A percentile compares a stretch with the other conserved stretches of the same genome.
phyloP scores from a whole-genome alignment of 1,140 invertebrate species.

The Pectinophora gossypiella region DNA sequence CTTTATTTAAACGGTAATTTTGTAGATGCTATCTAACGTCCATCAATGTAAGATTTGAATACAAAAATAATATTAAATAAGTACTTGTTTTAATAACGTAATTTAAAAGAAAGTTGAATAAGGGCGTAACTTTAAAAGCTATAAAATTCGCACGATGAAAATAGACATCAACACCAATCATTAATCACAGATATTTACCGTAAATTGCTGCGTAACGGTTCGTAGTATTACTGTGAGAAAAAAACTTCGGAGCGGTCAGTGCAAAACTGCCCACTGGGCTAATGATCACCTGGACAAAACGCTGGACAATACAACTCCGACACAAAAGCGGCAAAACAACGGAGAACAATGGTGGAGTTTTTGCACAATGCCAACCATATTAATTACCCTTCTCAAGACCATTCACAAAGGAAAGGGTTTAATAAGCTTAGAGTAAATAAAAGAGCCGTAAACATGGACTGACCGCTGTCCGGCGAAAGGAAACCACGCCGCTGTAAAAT shows the following conservation, averaged over 20 bases:
- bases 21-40: no score
- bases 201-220: slow-evolving; percentile 34
- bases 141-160: no score
- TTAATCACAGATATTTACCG: slow-evolving; percentile 24
- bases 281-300: slow-evolving; percentile 65
- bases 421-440: slow-evolving; percentile 71
- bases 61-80: no score
- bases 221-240: slow-evolving; percentile 48
- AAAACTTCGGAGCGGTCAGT: slow-evolving; percentile 45
- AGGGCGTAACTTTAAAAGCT: no score
- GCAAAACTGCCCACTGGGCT: slow-evolving; percentile 61
- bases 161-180: slow-evolving; percentile 12
- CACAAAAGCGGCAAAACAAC: slow-evolving; percentile 44
- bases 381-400: slow-evolving; percentile 67
- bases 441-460: slow-evolving; percentile 50
- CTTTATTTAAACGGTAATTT: no score
- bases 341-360: slow-evolving; percentile 56
- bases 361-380: slow-evolving; percentile 62
- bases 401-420: slow-evolving; percentile 62
- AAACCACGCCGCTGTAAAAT: slow-evolving; percentile 34
- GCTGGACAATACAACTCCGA: slow-evolving; percentile 37
- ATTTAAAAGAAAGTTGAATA: no score
- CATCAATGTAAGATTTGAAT: no score
- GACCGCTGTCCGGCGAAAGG: slow-evolving; percentile 49
- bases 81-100: no score